Percentiles rank a stretch among this genome's conserved stretches.
phyloP scores from a whole-genome alignment of 1,140 invertebrate species.

The Aphidius ervi region DNA sequence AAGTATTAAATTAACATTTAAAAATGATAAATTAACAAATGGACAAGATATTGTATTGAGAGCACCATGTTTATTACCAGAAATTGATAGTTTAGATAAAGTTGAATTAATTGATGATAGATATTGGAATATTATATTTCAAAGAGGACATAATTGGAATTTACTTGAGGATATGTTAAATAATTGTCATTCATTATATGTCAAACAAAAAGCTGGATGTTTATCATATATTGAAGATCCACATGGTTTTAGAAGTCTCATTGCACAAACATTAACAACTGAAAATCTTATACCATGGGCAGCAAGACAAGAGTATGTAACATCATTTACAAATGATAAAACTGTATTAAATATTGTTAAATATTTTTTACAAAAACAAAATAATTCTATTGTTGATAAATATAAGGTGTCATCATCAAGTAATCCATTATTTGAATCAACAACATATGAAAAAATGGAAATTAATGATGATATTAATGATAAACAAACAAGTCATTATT shows the following conservation, averaged over 20 bases:
- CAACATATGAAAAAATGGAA: slow-evolving; percentile 36
- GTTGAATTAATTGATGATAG: slow-evolving; percentile 77
- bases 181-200: slow-evolving; percentile 69
- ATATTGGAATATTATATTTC: slow-evolving; percentile 85
- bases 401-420: neutral
- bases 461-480: slow-evolving; percentile 29
- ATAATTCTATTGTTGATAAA: slow-evolving; percentile 2
- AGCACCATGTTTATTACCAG: slow-evolving; percentile 84
- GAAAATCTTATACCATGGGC: slow-evolving; percentile 71
- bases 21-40: slow-evolving; percentile 52
- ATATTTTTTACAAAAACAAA: slow-evolving; percentile 56
- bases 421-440: slow-evolving; percentile 16
- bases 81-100: slow-evolving; percentile 70
- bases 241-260: slow-evolving; percentile 76
- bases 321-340: slow-evolving; percentile 65
- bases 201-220: slow-evolving; percentile 86
- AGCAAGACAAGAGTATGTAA: slow-evolving; percentile 58
- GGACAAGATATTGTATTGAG: slow-evolving; percentile 59
- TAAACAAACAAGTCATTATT: slow-evolving; percentile 15
- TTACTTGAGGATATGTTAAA: slow-evolving; percentile 69
- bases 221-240: slow-evolving; percentile 85
- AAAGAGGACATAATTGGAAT: slow-evolving; percentile 78
- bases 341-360: slow-evolving; percentile 62
- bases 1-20: slow-evolving; percentile 62
- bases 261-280: slow-evolving; percentile 78